Base-by-base conservation (phyloP, 1,140 invertebrate species). In the Diachasma alloeum region DNA sequence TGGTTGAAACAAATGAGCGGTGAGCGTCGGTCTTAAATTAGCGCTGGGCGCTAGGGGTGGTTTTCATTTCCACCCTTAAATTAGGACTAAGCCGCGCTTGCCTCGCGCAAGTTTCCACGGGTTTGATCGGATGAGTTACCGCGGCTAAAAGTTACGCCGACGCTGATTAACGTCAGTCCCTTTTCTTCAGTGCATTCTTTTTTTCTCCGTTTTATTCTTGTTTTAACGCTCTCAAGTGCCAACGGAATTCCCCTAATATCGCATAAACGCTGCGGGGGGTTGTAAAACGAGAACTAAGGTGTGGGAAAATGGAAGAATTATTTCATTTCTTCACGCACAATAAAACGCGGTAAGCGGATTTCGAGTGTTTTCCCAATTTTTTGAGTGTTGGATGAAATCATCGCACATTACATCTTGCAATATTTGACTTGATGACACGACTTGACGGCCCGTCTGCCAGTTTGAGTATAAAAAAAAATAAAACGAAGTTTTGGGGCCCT, bases 51-150 rank as follows among this genome's bases (percentile, higher is more conserved):
- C 46, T 81, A 84, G 81, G 84, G 83, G 84, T 87, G 88, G 86
- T 89, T 89, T 88, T 90, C 87, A 87, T 88, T 89, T 89, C 86
- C 82, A 85, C 87, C 87, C 87, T 89, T 87, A 90, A 90, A 89
- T 90, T 90, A 89, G 87, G 83, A 87, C 85, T 88, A 87, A 88
- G 85, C 86, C 82, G 44, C 66, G 37, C 72, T 53, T 67, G 42
- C 77, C 74, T 83, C 83, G 83, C 83, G 79, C 83, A 87, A 87
- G 84, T 86, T 85, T 85, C 84, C 82, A 68, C 36, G 80, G 80
- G 85, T 85, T 87, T 86, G 86, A 87, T 87, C 84, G 83, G 86
- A 85, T 84, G 84, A 86, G 83, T 86, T 87, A 85, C 79, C 80
- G 78, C 72, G 74, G 80, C 59, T 80, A 76, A 80, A 80, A 78